Evolutionary conservation across 2,113 vertebrate genomes (phyloP).

Genomic region (Lophotis ruficrista): DNA sequence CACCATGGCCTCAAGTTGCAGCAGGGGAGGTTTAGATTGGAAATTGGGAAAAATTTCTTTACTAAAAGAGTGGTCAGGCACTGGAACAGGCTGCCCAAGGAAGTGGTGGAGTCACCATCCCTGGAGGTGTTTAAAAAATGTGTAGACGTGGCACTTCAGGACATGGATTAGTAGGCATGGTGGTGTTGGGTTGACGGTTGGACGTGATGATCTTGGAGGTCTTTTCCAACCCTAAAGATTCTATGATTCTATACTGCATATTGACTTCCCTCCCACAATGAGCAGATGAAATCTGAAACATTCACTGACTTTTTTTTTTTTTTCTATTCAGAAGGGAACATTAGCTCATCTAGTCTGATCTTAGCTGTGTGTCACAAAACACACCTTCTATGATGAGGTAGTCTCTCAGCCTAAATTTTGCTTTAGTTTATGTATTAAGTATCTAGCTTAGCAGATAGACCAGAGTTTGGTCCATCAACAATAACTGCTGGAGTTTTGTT

Average conservation of each 20-base stretch:
- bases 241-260: neutral
- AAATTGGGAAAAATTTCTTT: too few relatives aligned
- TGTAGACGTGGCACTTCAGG: too few relatives aligned
- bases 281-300: neutral
- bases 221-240: too few relatives aligned
- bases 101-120: too few relatives aligned
- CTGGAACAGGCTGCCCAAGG: too few relatives aligned
- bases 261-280: neutral
- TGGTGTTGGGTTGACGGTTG: too few relatives aligned
- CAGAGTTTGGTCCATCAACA: neutral
- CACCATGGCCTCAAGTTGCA: too few relatives aligned
- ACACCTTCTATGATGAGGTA: neutral
- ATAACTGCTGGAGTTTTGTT: neutral
- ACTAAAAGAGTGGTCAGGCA: too few relatives aligned
- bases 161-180: too few relatives aligned
- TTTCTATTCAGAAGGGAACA: neutral
- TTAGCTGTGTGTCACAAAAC: neutral
- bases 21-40: too few relatives aligned
- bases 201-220: too few relatives aligned
- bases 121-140: too few relatives aligned
- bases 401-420: neutral
- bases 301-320: neutral
- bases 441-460: neutral
- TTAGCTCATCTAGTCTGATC: neutral
- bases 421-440: neutral